Evolutionary conservation across 2,113 vertebrate genomes (phyloP).

Genomic region (Spheniscus mendiculus): DNA sequence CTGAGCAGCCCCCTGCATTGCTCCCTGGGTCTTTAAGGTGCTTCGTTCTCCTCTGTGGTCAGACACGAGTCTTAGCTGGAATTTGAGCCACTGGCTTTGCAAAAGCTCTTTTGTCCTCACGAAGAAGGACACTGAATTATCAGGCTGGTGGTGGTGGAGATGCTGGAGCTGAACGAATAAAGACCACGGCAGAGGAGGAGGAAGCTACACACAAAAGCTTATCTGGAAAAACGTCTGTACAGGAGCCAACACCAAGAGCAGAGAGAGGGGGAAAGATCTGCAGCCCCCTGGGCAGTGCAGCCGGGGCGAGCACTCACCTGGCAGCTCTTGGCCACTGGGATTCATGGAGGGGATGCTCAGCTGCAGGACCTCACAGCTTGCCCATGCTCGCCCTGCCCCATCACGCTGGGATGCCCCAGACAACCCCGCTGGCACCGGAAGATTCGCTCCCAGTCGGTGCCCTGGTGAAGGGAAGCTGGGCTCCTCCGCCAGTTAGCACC

Average conservation of each 20-base stretch:
- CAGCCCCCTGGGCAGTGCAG: not conserved
- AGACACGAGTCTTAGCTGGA: not conserved
- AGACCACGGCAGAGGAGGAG: not conserved
- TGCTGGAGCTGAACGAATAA: not conserved
- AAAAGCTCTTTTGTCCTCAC: not conserved
- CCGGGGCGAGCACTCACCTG: rapidly evolving
- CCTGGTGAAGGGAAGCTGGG: not conserved
- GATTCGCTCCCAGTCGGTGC: not conserved
- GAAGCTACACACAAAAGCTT: not conserved
- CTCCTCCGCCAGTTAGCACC: not conserved
- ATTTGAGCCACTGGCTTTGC: not conserved
- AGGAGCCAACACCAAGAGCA: not conserved
- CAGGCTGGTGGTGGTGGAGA: not conserved
- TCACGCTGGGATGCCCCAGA: not conserved
- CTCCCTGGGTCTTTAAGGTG: rapidly evolving
- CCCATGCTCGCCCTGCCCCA: not conserved
- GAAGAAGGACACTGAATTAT: not conserved
- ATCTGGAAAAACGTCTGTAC: not conserved
- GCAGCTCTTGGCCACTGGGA: not conserved
- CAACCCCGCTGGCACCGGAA: not conserved
- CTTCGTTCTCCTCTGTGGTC: not conserved
- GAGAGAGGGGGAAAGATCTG: not conserved
- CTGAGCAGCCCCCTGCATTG: not conserved
- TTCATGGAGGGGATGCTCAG: not conserved
- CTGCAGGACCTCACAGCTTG: not conserved